Conservation (phyloP, 2,888 invertebrate species). For the Lypha dubia region DNA sequence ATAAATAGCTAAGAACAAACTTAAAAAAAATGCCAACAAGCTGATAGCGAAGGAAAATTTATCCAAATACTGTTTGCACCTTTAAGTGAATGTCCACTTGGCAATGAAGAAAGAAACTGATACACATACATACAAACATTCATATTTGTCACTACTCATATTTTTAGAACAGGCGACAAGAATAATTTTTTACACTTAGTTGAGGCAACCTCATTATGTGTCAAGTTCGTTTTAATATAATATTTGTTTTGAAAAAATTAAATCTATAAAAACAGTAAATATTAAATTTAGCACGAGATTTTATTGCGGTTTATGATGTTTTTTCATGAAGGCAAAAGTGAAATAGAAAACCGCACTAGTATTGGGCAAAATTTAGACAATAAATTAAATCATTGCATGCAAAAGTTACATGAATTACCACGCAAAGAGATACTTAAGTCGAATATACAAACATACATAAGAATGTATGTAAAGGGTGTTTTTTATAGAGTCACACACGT, state of each 20-base stretch:
- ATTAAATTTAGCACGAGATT: conserved; percentile 27
- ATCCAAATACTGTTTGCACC: neutral
- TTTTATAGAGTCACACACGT: no score
- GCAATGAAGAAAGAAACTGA: neutral
- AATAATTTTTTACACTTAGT: conserved; percentile 25
- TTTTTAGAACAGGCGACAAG: conserved; percentile 19
- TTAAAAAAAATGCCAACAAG: no score
- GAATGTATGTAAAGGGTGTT: no score
- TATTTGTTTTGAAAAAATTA: conserved; percentile 12
- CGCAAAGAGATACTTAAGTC: neutral
- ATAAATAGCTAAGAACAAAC: no score
- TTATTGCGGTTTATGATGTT: conserved; percentile 35
- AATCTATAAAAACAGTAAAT: conserved; percentile 19
- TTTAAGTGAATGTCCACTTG: conserved; percentile 11
- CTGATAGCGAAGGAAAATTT: no score
- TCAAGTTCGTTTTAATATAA: conserved; percentile 73
- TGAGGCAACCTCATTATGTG: conserved; percentile 66
- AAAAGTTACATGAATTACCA: conserved; percentile 27
- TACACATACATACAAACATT: no score
- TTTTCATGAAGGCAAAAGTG: neutral
- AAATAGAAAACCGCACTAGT: neutral
- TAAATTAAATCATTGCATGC: conserved; percentile 36
- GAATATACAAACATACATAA: neutral
- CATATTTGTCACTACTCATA: conserved; percentile 19
- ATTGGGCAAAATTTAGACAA: conserved; percentile 26